phyloP scores from a whole-genome alignment of 2,113 vertebrate genomes.

The Blennius ocellaris region DNA sequence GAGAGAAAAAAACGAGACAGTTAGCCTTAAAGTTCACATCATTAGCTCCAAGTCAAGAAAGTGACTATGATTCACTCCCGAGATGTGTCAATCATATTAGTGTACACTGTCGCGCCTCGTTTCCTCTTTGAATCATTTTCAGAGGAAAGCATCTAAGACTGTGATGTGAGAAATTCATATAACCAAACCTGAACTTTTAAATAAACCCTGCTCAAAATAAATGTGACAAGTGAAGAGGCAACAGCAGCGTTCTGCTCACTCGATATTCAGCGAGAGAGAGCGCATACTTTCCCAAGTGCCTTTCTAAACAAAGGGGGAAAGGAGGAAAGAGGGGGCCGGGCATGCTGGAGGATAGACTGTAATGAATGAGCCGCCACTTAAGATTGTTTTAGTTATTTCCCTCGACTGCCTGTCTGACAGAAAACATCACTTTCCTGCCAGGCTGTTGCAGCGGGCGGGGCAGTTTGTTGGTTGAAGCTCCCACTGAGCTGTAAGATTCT shows the following conservation, averaged over 20 bases:
- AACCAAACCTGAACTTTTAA: slow-evolving; percentile 21
- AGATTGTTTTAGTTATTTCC: slow-evolving; percentile 78
- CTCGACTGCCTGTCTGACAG: slow-evolving; percentile 61
- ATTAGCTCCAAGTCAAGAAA: slow-evolving; percentile 21
- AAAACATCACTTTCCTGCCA: slow-evolving; percentile 75
- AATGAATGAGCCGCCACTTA: slow-evolving; percentile 71
- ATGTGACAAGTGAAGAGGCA: slow-evolving; percentile 7
- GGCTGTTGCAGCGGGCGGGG: slow-evolving; percentile 57
- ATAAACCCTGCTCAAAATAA: slow-evolving; percentile 26
- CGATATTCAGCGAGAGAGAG: slow-evolving; percentile 51
- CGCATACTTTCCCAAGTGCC: slow-evolving; percentile 62
- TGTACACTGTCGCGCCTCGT: background rate
- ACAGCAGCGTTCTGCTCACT: slow-evolving; percentile 23
- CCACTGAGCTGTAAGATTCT: slow-evolving; percentile 58
- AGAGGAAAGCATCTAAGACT: background rate
- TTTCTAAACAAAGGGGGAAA: slow-evolving; percentile 64
- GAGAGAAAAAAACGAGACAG: slow-evolving; percentile 16
- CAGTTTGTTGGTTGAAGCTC: slow-evolving; percentile 20
- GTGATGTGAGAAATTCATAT: background rate
- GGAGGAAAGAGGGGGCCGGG: slow-evolving; percentile 55
- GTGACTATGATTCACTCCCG: slow-evolving; percentile 12
- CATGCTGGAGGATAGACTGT: slow-evolving; percentile 57
- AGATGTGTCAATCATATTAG: slow-evolving; percentile 11
- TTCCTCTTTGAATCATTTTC: slow-evolving; percentile 7
- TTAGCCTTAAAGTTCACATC: slow-evolving; percentile 38